A percentile compares a stretch with the other conserved stretches of the same genome.
Conservation (phyloP, 2,113 vertebrate species). For the Dicaeum eximium region DNA sequence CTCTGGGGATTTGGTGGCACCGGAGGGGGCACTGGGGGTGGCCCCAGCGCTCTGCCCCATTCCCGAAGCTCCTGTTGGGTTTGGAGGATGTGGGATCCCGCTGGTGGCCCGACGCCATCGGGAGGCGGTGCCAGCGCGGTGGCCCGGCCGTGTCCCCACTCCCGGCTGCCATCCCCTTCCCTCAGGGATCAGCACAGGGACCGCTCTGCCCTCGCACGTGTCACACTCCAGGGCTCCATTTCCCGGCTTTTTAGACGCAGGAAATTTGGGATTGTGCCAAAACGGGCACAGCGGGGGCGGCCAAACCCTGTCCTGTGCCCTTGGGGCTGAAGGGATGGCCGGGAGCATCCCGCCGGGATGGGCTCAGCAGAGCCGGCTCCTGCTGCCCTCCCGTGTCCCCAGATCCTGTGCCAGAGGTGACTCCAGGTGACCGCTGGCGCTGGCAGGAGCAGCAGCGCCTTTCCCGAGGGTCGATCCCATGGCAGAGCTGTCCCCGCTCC, state of each 20-base stretch:
- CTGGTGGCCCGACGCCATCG: not conserved
- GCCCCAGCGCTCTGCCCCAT: not conserved
- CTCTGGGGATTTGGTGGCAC: not conserved
- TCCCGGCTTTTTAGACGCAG: not conserved
- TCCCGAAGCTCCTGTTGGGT: not conserved
- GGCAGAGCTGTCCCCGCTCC: not conserved
- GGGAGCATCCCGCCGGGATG: not conserved
- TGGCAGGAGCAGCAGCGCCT: accelerated
- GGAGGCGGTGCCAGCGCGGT: not conserved
- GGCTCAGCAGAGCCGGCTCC: not conserved
- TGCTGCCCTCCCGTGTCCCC: not conserved
- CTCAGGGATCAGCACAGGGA: not conserved
- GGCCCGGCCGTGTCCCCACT: accelerated
- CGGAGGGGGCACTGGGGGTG: accelerated
- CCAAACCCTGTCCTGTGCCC: not conserved
- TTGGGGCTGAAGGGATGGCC: not conserved
- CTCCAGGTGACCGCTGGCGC: not conserved
- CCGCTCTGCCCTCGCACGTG: not conserved
- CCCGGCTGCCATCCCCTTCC: not conserved
- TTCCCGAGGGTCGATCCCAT: accelerated
- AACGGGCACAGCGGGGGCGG: accelerated
- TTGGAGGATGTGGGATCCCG: not conserved
- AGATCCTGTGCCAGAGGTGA: not conserved
- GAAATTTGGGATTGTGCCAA: not conserved
- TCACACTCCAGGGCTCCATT: not conserved